Percentiles rank a stretch among this genome's conserved stretches.
phyloP scores from a whole-genome alignment of 2,888 invertebrate genomes.

The Ichneumon xanthorius region DNA sequence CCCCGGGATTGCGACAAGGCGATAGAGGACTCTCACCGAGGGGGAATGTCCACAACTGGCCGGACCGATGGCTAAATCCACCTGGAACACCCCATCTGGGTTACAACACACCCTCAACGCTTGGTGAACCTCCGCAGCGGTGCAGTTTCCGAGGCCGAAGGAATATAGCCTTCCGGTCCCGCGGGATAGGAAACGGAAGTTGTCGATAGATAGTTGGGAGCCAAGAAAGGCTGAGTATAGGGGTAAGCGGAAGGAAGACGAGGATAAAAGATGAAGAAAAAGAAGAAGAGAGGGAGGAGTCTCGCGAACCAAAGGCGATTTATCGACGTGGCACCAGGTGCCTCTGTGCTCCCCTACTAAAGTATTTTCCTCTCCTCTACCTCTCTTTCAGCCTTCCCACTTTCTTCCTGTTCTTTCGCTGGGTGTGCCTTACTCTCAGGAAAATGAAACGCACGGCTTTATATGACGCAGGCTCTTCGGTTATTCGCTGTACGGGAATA shows the following conservation, averaged over 20 bases:
- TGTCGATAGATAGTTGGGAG: constrained; percentile 58
- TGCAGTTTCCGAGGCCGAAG: constrained; percentile 46
- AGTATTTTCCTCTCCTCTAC: constrained; percentile 43
- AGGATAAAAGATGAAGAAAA: constrained; percentile 39
- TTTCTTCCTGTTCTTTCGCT: constrained; percentile 24
- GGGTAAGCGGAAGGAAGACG: constrained; percentile 24
- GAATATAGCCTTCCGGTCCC: constrained; percentile 64
- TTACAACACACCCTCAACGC: constrained; percentile 30
- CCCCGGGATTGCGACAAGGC: constrained; percentile 60
- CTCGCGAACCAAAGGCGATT: constrained; percentile 72
- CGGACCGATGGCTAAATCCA: constrained; percentile 53
- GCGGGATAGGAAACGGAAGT: constrained; percentile 66
- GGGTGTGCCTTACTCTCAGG: constrained; percentile 53
- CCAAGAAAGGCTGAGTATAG: constrained; percentile 12
- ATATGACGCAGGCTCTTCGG: constrained; percentile 52
- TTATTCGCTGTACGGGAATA: constrained; percentile 7
- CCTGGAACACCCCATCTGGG: constrained; percentile 18
- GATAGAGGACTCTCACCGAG: constrained; percentile 38
- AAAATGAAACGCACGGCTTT: constrained; percentile 73
- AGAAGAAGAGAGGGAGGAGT: constrained; percentile 60
- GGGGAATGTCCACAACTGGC: constrained; percentile 59
- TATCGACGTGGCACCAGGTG: constrained; percentile 79
- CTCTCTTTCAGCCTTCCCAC: background rate
- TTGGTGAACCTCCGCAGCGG: constrained; percentile 29
- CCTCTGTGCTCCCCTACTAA: constrained; percentile 67